Base-by-base conservation (phyloP, 1,140 invertebrate species). In the Alviniconcha marisindica region DNA sequence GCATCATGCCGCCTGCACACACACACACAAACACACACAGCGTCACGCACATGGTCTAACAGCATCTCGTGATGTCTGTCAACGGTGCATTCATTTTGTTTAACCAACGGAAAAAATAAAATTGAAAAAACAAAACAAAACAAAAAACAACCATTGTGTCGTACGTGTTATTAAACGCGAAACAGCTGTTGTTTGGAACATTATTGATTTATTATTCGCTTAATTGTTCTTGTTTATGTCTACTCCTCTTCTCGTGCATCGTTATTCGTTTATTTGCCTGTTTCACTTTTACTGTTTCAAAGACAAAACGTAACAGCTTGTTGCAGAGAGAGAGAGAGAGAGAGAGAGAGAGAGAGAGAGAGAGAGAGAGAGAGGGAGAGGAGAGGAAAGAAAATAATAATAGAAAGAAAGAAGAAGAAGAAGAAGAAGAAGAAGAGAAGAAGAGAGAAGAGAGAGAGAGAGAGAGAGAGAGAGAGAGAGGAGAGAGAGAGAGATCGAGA, bases 1-100 rank as follows among this genome's bases (percentile, higher is more conserved):
- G 93, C 83, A 90, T 90, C 77, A 93, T 89, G 33, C 94, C 94
- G 51, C 94, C 94, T 94, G 89, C 48, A 89, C 86, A 85, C 79
- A 69, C 82, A 80, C 83, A 84, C 60, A 56, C 21, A 83, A 84
- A 77, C 51, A n/a, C n/a, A n/a, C n/a, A n/a, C n/a, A n/a, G n/a
- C n/a, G n/a, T n/a, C n/a, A n/a, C n/a, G n/a, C n/a, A n/a, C n/a
- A n/a, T n/a, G n/a, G n/a, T n/a, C n/a, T n/a, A n/a, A n/a, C n/a
- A n/a, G n/a, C n/a, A n/a, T n/a, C n/a, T n/a, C n/a, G n/a, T n/a
- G n/a, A n/a, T n/a, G n/a, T n/a, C n/a, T n/a, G n/a, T n/a, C n/a
- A n/a, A n/a, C n/a, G n/a, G n/a, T n/a, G n/a, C n/a, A 51, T 51
- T 51, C 48, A 51, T 51, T 51, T 18, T 51, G 18, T 51, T 51